These are phyloP conservation scores for Encarsia formosa DNA, from an alignment of 2,888 invertebrate species.

Conservation along the genomic window DNA sequence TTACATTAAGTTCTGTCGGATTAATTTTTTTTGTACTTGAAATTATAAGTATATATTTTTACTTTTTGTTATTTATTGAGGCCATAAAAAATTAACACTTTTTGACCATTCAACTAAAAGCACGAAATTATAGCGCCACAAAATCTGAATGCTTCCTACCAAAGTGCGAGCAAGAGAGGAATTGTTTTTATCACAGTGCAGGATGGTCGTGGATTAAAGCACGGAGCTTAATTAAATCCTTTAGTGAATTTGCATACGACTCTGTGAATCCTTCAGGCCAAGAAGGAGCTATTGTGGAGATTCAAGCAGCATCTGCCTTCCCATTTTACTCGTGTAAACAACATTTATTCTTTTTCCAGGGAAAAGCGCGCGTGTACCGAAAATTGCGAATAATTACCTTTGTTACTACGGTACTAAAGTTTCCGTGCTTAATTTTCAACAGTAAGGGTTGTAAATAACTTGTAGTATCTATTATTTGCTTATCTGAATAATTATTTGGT, in stretches of 20 bases:
- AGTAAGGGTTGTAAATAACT: too few relatives aligned
- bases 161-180: background rate
- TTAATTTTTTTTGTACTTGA: too few relatives aligned
- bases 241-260: constrained; percentile 46
- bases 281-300: constrained; percentile 42
- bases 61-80: too few relatives aligned
- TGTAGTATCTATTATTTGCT: too few relatives aligned
- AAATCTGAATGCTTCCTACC: constrained; percentile 9
- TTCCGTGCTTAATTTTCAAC: background rate
- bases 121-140: constrained; percentile 1
- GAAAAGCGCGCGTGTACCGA: background rate
- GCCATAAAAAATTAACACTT: background rate
- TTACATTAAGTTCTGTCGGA: too few relatives aligned
- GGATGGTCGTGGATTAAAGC: constrained; percentile 31
- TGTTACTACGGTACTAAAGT: constrained; percentile 1
- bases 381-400: constrained; percentile 10
- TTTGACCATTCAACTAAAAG: background rate
- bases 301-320: constrained; percentile 35
- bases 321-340: constrained; percentile 20
- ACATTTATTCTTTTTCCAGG: constrained; percentile 1
- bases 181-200: constrained; percentile 18
- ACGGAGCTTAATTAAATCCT: constrained; percentile 49
- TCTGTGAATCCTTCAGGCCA: constrained; percentile 39
- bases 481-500: too few relatives aligned
- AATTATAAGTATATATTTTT: too few relatives aligned